These are phyloP conservation scores for Elachura formosa DNA, from an alignment of 2,113 vertebrate genomes.

Conservation along the genomic window DNA sequence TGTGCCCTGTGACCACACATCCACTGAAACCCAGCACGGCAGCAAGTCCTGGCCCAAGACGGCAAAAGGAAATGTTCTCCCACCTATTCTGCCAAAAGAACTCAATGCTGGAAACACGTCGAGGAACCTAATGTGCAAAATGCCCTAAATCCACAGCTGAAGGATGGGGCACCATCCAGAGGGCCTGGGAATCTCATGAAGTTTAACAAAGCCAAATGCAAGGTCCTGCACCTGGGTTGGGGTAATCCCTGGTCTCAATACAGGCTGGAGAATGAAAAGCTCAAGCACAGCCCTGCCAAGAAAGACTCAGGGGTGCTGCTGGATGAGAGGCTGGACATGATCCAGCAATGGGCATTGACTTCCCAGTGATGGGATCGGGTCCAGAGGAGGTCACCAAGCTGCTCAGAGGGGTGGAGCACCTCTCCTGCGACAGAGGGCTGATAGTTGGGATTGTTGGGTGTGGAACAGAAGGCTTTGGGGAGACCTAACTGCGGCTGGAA, in stretches of 20 bases:
- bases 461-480: background rate
- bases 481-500: background rate
- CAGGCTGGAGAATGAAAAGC: background rate
- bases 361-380: fast-evolving
- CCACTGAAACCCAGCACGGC: fast-evolving
- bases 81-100: background rate
- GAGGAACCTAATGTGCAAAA: background rate
- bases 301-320: fast-evolving
- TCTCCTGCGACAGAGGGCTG: background rate
- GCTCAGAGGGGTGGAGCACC: background rate
- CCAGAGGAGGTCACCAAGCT: background rate
- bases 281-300: fast-evolving
- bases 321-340: background rate
- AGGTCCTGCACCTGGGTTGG: background rate
- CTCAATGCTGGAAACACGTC: fast-evolving
- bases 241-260: fast-evolving
- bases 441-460: fast-evolving
- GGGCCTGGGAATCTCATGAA: background rate
- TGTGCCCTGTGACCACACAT: fast-evolving
- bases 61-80: background rate
- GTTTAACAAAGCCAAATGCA: background rate
- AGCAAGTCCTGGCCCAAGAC: no score
- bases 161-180: background rate
- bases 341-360: fast-evolving
- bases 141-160: no score